Conservation (phyloP, 2,888 invertebrate genomes). For the Brenthis hecate region DNA sequence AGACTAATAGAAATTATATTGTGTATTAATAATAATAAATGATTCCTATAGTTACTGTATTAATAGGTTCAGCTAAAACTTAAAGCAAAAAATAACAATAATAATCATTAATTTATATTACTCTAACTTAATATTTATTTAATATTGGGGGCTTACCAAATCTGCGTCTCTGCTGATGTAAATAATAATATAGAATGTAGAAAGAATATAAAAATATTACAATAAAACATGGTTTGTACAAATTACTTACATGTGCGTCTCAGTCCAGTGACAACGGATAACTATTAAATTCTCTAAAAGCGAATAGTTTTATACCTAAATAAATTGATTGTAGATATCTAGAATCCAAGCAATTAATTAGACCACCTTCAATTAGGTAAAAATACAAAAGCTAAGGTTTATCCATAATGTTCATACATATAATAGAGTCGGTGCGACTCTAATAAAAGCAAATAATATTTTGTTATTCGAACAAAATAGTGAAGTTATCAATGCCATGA, state of each 20-base stretch:
- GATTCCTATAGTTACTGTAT: no score
- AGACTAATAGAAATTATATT: no score
- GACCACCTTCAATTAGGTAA: neutral
- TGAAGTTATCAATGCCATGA: neutral
- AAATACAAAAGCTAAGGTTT: neutral
- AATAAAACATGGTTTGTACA: conserved; percentile 20
- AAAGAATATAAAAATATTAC: conserved; percentile 6
- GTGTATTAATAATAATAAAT: no score
- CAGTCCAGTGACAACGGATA: conserved; percentile 51
- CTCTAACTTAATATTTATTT: no score
- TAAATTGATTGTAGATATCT: conserved; percentile 27
- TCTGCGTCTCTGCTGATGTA: no score
- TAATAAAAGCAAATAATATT: neutral
- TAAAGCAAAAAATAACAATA: no score
- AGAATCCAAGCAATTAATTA: conserved; percentile 10
- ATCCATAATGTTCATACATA: conserved; percentile 6
- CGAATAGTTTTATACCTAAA: conserved; percentile 31
- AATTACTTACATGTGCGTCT: conserved; percentile 48
- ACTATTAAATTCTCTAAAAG: conserved; percentile 59
- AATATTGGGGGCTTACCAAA: no score
- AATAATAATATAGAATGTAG: neutral
- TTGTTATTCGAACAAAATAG: neutral
- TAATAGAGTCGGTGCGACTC: neutral
- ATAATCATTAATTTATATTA: no score
- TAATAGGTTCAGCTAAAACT: no score